Conservation (phyloP, 2,888 invertebrate genomes). For the Mechanitis messenoides region DNA sequence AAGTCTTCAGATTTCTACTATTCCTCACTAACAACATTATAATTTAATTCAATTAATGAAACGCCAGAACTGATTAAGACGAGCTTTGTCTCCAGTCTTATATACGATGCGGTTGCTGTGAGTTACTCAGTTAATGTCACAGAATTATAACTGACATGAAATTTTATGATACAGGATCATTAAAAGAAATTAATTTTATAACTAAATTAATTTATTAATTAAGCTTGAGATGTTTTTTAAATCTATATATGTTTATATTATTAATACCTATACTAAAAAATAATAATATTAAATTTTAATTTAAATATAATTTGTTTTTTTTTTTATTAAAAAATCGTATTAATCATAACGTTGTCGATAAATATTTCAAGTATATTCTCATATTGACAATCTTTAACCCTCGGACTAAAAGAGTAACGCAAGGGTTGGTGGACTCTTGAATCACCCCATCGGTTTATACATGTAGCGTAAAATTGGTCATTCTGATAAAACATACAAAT, state of each 20-base stretch:
- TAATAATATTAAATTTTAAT: no score
- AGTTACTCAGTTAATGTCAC: not conserved
- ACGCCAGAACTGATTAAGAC: not conserved
- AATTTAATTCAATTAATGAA: not conserved
- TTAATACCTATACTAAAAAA: no score
- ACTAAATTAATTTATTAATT: no score
- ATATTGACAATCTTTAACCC: conserved; percentile 1
- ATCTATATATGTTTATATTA: no score
- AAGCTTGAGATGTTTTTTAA: no score
- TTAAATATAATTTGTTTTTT: no score
- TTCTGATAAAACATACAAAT: conserved; percentile 15
- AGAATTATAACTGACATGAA: not conserved
- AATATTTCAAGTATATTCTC: not conserved
- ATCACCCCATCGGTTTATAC: conserved; percentile 44
- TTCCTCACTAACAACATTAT: not conserved
- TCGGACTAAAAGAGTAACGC: conserved; percentile 17
- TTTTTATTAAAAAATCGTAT: no score
- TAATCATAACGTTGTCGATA: not conserved
- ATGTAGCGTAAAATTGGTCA: conserved; percentile 58
- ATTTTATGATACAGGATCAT: no score
- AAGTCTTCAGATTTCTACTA: not conserved
- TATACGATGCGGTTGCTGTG: not conserved
- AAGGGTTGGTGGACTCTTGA: conserved; percentile 30
- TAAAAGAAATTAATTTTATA: no score
- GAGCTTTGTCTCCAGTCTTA: conserved; percentile 1